A percentile compares a stretch with the other conserved stretches of the same genome.
These are phyloP conservation scores for Oxycera nigricornis DNA, from an alignment of 2,888 invertebrate genomes.

Conservation along the genomic window DNA sequence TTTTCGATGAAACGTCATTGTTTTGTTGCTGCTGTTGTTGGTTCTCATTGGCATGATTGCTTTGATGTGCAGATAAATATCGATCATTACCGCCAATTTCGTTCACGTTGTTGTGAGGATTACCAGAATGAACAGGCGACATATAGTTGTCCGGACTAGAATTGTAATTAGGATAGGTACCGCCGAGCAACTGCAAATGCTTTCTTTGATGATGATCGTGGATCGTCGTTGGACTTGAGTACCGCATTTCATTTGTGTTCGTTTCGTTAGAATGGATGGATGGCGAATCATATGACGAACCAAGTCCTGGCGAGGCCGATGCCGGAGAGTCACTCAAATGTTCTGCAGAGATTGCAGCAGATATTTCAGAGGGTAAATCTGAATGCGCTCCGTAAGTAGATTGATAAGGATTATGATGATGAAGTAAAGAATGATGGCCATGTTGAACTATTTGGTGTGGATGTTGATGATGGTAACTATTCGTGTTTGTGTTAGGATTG, in stretches of 20 bases:
- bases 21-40: conserved; percentile 42
- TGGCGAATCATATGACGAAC: conserved; percentile 78
- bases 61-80: too few species aligned
- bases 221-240: conserved; percentile 63
- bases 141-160: conserved; percentile 53
- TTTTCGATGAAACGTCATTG: conserved; percentile 81
- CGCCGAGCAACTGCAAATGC: conserved; percentile 50
- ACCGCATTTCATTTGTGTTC: conserved; percentile 63
- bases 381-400: conserved; percentile 71
- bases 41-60: too few species aligned
- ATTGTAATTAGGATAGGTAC: conserved; percentile 51
- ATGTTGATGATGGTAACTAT: conserved; percentile 42
- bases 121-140: conserved; percentile 49
- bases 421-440: conserved; percentile 49
- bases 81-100: too few species aligned
- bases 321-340: conserved; percentile 70
- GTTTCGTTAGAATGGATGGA: conserved; percentile 63
- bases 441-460: conserved; percentile 45
- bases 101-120: conserved; percentile 32
- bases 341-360: conserved; percentile 77
- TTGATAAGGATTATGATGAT: conserved; percentile 54
- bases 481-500: conserved; percentile 9
- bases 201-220: conserved; percentile 52
- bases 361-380: conserved; percentile 78
- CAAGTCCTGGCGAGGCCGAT: conserved; percentile 72